Base-by-base conservation (phyloP, 2,888 invertebrate species). In the Saturnia japonica region DNA sequence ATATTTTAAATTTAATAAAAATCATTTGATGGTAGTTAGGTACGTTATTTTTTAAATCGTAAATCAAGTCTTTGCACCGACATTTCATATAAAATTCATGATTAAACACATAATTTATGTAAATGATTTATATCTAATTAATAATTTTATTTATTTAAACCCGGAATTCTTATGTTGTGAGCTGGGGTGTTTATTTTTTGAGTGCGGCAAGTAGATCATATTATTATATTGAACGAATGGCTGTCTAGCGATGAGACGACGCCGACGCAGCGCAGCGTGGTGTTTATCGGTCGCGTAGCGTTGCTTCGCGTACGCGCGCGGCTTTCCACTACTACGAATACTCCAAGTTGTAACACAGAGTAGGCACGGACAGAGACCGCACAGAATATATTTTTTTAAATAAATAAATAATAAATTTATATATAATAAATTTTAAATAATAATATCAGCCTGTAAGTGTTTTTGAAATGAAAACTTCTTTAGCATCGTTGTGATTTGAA, bases 341-440 rank as follows among this genome's bases (percentile, higher is more conserved):
- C 64, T 64, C 62, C 22, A 34, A 43, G 67, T 67, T 28, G 28
- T 68, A 68, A 47, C 42, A 64, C 64, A 64, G 64, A 68, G 47
- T 68, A 68, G 25, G 1, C 45, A 34, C 51, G 22, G 57, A n/a
- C 68, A 40, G 42, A 68, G 57, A 22, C 34, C 11, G 40, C 64
- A 12, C 0, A 11, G 4, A 60, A 25, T 60, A 60, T 28, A 34
- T n/a, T n/a, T n/a, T n/a, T n/a, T n/a, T n/a, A n/a, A n/a, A n/a
- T n/a, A n/a, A n/a, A n/a, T n/a, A n/a, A n/a, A n/a, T n/a, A n/a
- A n/a, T n/a, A n/a, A n/a, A n/a, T n/a, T n/a, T n/a, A n/a, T n/a
- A n/a, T n/a, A n/a, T n/a, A n/a, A n/a, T n/a, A n/a, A n/a, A n/a
- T n/a, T n/a, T n/a, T n/a, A n/a, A n/a, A n/a, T n/a, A n/a, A n/a